Evolutionary conservation across 2,888 invertebrate species (phyloP), one percentile per base, ranked within the genome.

Genomic region (Melolontha melolontha): DNA sequence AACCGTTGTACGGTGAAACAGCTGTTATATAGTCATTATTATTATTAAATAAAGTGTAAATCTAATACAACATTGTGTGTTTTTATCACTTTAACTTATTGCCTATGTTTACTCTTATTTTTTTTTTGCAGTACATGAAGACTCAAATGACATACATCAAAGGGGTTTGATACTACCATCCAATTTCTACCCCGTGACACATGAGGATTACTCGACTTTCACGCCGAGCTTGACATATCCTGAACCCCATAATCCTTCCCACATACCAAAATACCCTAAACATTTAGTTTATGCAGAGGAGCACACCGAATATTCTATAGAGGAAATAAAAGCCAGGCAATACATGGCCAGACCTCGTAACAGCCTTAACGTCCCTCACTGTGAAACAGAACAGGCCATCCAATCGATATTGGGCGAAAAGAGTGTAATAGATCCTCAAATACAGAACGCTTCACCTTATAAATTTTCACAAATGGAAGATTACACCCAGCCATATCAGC

Each of bases 261-360:
- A 88, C 80, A 85, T 86, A 73, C 85, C 89, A 42, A 90, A 90
- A 88, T 92, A 92, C 80, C 88, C 89, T 77, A 91, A 92, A 79
- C 80, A 87, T 72, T 85, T 88, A 83, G 89, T 90, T 12, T 91
- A 90, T 77, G 80, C 81, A 68, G 87, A 87, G 75, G 75, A 76
- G 1, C 87, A 88, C 71, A 86, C 86, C 72, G 94, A 94, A 84
- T 90, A 87, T 82, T 91, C 91, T 79, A 88, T 93, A 84, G 94
- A 94, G 84, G 93, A 94, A 85, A 85, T 94, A 73, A 85, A 89
- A 76, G 89, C 91, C 69, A 84, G 85, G 74, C 85, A 86, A 78
- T 90, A 89, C 79, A 82, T 81, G 79, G 22, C 17, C 6, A 27
- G 68, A 8, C 27, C 65, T 7, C 12, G 14, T n/a, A 71, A 55